phyloP scores from a whole-genome alignment of 2,113 vertebrate species.

The Solea solea region DNA sequence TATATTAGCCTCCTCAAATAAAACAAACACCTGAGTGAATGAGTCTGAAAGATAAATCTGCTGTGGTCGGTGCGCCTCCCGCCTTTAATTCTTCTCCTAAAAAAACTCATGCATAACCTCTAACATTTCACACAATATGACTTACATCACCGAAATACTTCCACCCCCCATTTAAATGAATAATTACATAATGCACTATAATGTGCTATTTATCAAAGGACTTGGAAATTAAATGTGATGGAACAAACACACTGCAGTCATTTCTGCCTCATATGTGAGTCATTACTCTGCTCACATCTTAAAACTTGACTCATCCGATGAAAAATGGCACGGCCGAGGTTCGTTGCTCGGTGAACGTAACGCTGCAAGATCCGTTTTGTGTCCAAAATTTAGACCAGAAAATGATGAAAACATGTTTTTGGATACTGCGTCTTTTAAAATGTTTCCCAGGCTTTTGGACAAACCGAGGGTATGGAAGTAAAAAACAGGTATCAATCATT shows the following conservation, averaged over 20 bases:
- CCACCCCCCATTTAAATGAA: conserved; percentile 1
- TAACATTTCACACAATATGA: neutral
- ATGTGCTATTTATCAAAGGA: conserved; percentile 2
- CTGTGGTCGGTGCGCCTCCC: too few relatives aligned
- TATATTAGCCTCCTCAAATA: too few relatives aligned
- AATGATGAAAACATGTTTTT: conserved; percentile 21
- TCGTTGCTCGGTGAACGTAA: neutral
- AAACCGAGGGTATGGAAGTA: neutral
- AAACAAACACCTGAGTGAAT: too few relatives aligned
- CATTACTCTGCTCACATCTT: neutral
- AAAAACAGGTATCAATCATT: conserved; percentile 41
- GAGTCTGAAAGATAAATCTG: too few relatives aligned
- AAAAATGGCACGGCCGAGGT: conserved; percentile 4
- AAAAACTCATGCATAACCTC: neutral
- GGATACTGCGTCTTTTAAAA: conserved; percentile 1
- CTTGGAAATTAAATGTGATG: neutral
- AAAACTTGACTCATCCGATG: conserved; percentile 21
- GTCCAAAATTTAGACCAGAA: conserved; percentile 8
- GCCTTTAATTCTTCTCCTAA: too few relatives aligned
- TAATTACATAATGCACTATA: neutral
- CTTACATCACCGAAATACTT: neutral
- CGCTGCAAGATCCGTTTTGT: neutral
- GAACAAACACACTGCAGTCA: conserved; percentile 17
- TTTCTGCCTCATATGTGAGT: conserved; percentile 8
- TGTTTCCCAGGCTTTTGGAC: conserved; percentile 14